Percentiles rank a stretch among this genome's conserved stretches.
Conservation (phyloP, 2,888 invertebrate species). For the Lithophane socia region DNA sequence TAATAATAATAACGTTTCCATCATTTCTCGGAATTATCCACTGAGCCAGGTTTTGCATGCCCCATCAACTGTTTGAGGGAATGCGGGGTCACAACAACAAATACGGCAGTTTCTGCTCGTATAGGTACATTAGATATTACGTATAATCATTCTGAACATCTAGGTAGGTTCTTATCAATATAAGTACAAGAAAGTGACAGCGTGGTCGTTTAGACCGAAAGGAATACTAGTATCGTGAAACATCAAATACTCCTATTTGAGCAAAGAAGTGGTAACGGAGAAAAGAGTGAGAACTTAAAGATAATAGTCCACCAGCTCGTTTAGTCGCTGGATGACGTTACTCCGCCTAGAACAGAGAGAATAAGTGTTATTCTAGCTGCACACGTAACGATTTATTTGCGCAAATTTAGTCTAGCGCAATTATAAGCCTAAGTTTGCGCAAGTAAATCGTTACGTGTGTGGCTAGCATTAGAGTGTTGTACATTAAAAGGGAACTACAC, state of each 20-base stretch:
- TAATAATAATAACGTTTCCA: not conserved
- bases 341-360: slow-evolving; percentile 22
- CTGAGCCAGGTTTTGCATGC: slow-evolving; percentile 27
- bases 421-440: no score
- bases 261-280: slow-evolving; percentile 45
- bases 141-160: slow-evolving; percentile 2
- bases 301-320: not conserved
- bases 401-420: no score
- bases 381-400: no score
- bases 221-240: not conserved
- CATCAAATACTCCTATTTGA: slow-evolving; percentile 31
- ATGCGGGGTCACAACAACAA: slow-evolving; percentile 31
- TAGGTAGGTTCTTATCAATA: slow-evolving; percentile 4
- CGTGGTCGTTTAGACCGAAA: slow-evolving; percentile 30
- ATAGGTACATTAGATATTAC: slow-evolving; percentile 15
- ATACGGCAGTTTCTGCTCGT: slow-evolving; percentile 4
- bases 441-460: no score
- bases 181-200: slow-evolving; percentile 32
- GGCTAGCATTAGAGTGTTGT: no score
- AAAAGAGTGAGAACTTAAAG: slow-evolving; percentile 26
- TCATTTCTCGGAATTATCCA: slow-evolving; percentile 15
- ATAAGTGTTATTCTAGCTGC: not conserved
- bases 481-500: not conserved
- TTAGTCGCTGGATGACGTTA: slow-evolving; percentile 1
- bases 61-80: slow-evolving; percentile 23